Evolutionary conservation across 1,140 invertebrate genomes (phyloP), one percentile per base, ranked within the genome.

Genomic region (Lethrus apterus): DNA sequence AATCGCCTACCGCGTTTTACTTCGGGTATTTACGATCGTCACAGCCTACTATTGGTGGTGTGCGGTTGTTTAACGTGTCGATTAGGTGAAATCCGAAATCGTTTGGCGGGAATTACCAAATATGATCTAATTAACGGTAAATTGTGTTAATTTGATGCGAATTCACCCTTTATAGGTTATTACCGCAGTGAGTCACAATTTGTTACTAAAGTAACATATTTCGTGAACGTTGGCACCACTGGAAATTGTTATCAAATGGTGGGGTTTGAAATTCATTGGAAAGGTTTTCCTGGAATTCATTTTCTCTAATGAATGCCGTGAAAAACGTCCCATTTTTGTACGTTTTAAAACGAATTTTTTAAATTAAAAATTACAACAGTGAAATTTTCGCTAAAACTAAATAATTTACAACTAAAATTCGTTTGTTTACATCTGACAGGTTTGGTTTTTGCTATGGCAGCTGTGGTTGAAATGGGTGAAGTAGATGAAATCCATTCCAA

Each of bases 1-100:
- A 60, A 60, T 58, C 63, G 58, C 59, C 57, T 55, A 60, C 59
- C 51, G 52, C 35, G 31, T 54, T 50, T 58, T 48, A 52, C 45
- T 61, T 66, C 64, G 64, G 64, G 51, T 65, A 62, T 65, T 65
- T 64, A 65, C 64, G 64, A 66, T 61, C 51, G 54, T 61, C 52
- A 56, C 44, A 60, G 43, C 46, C 45, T 54, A 46, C 58, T 57
- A 64, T 64, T 63, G 60, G 62, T 47, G 55, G 51, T 48, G 57
- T 62, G 59, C 64, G 64, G 63, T 59, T 64, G 60, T 65, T 60
- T 49, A 52, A 51, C 59, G 58, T 58, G 47, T 52, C 56, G 49
- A 46, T 45, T 40, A 17, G 21, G 23, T 50, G 48, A 58, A 51
- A 56, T 55, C 49, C 49, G 55, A 64, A 55, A 56, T 58, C 51